Evolutionary conservation across 2,888 invertebrate species (phyloP).

Genomic region (Philopedon plagiatum): DNA sequence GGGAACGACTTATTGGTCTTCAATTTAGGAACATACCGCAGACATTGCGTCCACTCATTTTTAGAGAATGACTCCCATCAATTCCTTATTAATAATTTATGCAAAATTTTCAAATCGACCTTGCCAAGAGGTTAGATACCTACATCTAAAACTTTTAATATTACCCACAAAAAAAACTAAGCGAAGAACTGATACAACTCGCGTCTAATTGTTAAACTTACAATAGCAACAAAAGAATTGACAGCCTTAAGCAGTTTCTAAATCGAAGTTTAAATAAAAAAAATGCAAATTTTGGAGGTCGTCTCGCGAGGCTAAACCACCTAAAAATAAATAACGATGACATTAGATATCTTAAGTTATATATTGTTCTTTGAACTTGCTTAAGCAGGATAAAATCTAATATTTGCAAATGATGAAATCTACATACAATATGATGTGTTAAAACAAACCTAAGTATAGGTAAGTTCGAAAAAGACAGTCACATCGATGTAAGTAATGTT

Average conservation of each 20-base stretch:
- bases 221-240: neutral
- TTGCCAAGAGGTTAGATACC: neutral
- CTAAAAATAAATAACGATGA: conserved; percentile 9
- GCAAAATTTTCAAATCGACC: neutral
- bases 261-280: neutral
- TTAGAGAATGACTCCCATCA: neutral
- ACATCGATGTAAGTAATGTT: no score
- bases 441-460: no score
- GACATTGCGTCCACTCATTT: no score
- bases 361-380: no score
- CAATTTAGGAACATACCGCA: no score
- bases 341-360: neutral
- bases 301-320: conserved; percentile 6
- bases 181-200: neutral
- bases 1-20: no score
- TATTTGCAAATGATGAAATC: no score
- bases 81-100: neutral
- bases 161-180: neutral
- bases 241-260: neutral
- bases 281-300: conserved; percentile 15
- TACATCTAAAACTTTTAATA: neutral
- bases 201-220: conserved; percentile 7
- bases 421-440: no score
- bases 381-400: no score
- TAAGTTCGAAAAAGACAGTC: no score